These are phyloP conservation scores for Eupithecia dodoneata DNA, from an alignment of 2,888 invertebrate species.

Conservation along the genomic window DNA sequence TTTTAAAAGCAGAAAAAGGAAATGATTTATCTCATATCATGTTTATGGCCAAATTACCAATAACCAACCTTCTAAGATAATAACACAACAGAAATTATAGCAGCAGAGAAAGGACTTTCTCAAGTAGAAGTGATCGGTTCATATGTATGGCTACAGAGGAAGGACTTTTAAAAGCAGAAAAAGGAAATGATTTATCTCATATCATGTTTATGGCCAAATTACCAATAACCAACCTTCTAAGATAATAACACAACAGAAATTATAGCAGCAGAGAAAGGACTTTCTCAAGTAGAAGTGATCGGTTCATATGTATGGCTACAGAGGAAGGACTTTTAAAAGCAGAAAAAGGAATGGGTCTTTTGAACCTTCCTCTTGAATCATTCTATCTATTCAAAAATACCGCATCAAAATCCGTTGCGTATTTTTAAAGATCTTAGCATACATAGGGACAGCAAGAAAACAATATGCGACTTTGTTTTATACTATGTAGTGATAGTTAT, in stretches of 20 bases:
- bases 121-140: conserved; percentile 56
- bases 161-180: background rate
- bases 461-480: too few relatives aligned
- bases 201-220: background rate
- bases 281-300: too few relatives aligned
- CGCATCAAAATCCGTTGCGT: too few relatives aligned
- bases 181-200: background rate
- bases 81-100: conserved; percentile 89
- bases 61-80: conserved; percentile 85
- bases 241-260: conserved; percentile 77
- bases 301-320: too few relatives aligned
- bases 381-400: too few relatives aligned
- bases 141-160: background rate
- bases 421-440: too few relatives aligned
- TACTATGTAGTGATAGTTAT: too few relatives aligned
- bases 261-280: conserved; percentile 91
- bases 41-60: background rate
- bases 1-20: too few relatives aligned
- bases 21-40: background rate
- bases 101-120: conserved; percentile 89
- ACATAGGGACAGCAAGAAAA: too few relatives aligned
- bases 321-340: too few relatives aligned
- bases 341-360: too few relatives aligned
- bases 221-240: background rate
- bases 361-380: too few relatives aligned